Evolutionary conservation across 2,113 vertebrate genomes (phyloP), one percentile per base, ranked within the genome.

Genomic region (Colossoma macropomum): DNA sequence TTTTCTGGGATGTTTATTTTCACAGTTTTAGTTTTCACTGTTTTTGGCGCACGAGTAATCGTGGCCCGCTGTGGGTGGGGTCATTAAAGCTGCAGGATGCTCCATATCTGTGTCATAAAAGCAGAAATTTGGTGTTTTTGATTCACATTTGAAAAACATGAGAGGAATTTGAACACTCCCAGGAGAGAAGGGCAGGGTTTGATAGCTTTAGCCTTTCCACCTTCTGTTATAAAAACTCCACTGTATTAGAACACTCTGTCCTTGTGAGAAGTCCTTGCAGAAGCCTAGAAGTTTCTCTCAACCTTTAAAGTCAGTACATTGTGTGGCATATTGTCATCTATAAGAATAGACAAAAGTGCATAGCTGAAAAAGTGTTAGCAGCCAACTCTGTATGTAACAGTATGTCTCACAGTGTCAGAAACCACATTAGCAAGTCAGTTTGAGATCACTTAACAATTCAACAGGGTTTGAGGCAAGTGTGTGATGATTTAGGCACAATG

Each of bases 1-100:
- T n/a, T n/a, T 45, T n/a, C 23, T 71, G 38, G 17, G n/a, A n/a
- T 45, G 32, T 41, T 87, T 84, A 66, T 84, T 85, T 85, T 70
- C 52, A 60, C 66, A 77, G 32, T 52, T 41, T 75, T 62, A 45
- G 69, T 72, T 81, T 84, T 80, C 68, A 62, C 21, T 28, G 60
- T 38, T 71, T 79, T 79, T 80, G 83, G 75, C 52, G 59, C 52
- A 21, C 1, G 21, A 32, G 70, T 81, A 81, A 69, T 82, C 54
- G 21, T 59, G 41, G 83, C 34, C 70, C 28, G 25, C 27, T 5
- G 27, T 41, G 80, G 63, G 17, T n/a, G 27, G 66, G 76, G 56
- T 74, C 66, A 76, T 52, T 72, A 77, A 74, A 54, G n/a, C 75
- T 56, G 68, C 80, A 65, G 27, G 41, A 23, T 54, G 62, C 27